A percentile compares a stretch with the other conserved stretches of the same genome.
Conservation (phyloP, 2,797 vertebrate genomes). For the Lutjanus campechanus region DNA sequence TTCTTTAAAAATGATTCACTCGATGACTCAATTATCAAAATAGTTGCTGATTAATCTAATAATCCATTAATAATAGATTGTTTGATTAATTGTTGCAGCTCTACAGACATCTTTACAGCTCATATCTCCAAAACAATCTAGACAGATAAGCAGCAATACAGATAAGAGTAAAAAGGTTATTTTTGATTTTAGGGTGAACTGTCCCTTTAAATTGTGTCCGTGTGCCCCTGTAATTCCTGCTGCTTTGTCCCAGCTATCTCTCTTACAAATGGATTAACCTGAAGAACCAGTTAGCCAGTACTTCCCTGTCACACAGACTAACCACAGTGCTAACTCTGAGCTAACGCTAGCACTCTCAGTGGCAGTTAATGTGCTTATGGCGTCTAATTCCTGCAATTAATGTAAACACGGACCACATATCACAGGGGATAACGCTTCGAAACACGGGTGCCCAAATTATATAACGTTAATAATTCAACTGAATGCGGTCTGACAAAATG, state of each 20-base stretch:
- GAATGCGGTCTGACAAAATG: accelerated
- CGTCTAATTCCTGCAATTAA: conserved; percentile 69
- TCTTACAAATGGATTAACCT: conserved; percentile 58
- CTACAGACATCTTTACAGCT: too few species aligned
- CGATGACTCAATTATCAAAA: too few species aligned
- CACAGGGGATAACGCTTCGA: accelerated
- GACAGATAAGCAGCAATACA: too few species aligned
- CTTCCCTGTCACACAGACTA: conserved; percentile 21
- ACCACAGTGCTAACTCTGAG: conserved; percentile 11
- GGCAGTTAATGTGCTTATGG: conserved; percentile 33
- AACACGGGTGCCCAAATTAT: accelerated
- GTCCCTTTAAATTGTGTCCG: too few species aligned
- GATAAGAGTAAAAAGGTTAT: too few species aligned
- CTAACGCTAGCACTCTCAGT: conserved; percentile 14
- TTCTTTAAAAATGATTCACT: too few species aligned
- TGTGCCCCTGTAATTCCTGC: not conserved
- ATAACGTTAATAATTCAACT: accelerated
- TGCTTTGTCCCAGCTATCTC: conserved; percentile 15
- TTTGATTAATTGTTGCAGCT: too few species aligned
- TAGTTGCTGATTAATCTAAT: too few species aligned
- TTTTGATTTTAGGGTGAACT: too few species aligned
- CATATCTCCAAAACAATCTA: too few species aligned
- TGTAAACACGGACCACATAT: conserved; percentile 47
- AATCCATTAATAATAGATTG: too few species aligned
- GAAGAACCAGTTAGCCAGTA: conserved; percentile 71